Evolutionary conservation across 2,888 invertebrate species (phyloP).

Genomic region (Eristalis arbustorum): DNA sequence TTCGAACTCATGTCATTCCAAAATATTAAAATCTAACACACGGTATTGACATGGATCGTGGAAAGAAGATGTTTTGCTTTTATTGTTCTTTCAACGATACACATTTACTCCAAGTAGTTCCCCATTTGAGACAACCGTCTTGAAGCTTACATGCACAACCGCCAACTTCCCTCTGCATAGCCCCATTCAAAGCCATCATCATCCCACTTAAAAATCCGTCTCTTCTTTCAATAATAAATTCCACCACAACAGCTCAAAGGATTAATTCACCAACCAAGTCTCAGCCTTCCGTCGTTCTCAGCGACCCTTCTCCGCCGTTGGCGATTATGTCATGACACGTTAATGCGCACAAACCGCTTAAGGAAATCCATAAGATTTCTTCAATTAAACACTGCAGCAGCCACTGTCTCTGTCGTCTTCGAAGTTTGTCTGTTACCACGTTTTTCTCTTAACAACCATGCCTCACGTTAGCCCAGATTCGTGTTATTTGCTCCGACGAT

Average conservation of each 20-base stretch:
- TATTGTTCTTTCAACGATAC: too few relatives aligned
- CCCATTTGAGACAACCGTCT: too few relatives aligned
- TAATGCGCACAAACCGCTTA: conserved; percentile 4
- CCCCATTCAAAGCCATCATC: too few relatives aligned
- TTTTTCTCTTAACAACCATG: conserved; percentile 5
- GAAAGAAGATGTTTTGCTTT: too few relatives aligned
- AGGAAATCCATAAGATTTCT: conserved; percentile 21
- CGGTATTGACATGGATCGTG: too few relatives aligned
- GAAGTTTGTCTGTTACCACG: neutral
- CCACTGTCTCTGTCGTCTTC: neutral
- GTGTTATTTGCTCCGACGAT: conserved; percentile 7
- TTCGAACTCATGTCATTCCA: too few relatives aligned
- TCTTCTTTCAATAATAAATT: neutral
- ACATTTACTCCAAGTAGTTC: too few relatives aligned
- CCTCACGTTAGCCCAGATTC: conserved; percentile 23
- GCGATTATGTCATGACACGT: conserved; percentile 18
- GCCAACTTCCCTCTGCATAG: neutral
- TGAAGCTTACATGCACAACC: neutral
- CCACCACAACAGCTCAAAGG: neutral
- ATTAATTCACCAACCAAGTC: neutral
- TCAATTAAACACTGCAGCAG: conserved; percentile 3
- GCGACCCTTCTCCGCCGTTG: neutral
- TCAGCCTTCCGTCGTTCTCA: neutral
- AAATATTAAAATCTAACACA: too few relatives aligned
- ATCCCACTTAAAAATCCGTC: neutral